These are phyloP conservation scores for Trissolcus brochymenae DNA, from an alignment of 2,888 invertebrate species.

Conservation along the genomic window DNA sequence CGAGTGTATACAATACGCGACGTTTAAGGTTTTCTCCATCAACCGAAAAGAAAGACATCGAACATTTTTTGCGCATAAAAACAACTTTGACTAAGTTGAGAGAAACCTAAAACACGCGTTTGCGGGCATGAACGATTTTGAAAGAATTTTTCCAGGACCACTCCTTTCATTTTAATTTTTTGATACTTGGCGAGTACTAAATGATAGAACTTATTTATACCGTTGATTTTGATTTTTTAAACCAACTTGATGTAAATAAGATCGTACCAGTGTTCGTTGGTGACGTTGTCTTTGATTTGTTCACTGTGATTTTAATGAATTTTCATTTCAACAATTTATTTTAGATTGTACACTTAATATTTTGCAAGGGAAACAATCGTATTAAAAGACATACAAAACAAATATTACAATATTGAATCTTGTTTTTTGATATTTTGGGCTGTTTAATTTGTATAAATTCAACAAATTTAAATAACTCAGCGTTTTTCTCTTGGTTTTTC, in stretches of 20 bases:
- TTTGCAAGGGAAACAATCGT: constrained; percentile 1
- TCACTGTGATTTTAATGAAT: constrained; percentile 41
- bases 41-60: constrained; percentile 23
- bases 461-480: too few species aligned
- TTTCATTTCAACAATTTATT: constrained; percentile 25
- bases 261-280: constrained; percentile 20
- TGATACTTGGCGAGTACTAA: constrained; percentile 40
- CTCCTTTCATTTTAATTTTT: constrained; percentile 31
- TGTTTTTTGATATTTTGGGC: background rate
- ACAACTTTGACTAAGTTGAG: background rate
- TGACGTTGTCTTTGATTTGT: constrained; percentile 26
- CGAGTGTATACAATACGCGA: constrained; percentile 17
- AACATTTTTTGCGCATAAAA: constrained; percentile 1
- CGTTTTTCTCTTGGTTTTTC: too few species aligned
- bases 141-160: constrained; percentile 24
- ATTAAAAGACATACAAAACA: background rate
- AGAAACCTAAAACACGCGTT: constrained; percentile 20
- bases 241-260: constrained; percentile 35
- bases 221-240: constrained; percentile 23
- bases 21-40: constrained; percentile 22
- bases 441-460: too few species aligned
- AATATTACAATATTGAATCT: background rate
- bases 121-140: constrained; percentile 11
- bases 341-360: constrained; percentile 16
- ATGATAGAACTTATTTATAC: constrained; percentile 34